Evolutionary conservation across 2,888 invertebrate genomes (phyloP).

Genomic region (Parnassius smintheus): DNA sequence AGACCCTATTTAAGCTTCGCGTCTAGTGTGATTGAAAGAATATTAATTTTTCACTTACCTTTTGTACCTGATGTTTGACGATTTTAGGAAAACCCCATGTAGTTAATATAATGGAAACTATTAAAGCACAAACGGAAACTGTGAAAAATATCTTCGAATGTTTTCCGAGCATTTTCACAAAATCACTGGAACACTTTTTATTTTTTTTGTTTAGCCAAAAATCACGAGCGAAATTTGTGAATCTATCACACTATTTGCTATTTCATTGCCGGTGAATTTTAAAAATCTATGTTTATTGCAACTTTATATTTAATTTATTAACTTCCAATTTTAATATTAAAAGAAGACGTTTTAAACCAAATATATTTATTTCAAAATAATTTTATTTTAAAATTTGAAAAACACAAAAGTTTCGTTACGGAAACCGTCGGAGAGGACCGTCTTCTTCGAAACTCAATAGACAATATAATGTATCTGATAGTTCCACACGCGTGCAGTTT

Average conservation of each 20-base stretch:
- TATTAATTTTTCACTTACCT: constrained; percentile 52
- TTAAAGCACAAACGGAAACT: constrained; percentile 55
- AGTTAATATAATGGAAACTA: constrained; percentile 64
- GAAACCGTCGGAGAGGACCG: constrained; percentile 35
- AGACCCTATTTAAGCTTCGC: too few relatives aligned
- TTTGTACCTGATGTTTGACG: constrained; percentile 64
- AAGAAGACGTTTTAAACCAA: not conserved
- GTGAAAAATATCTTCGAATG: constrained; percentile 55
- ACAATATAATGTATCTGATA: constrained; percentile 35
- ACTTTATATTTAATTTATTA: not conserved
- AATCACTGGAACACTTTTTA: constrained; percentile 8
- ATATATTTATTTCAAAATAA: not conserved
- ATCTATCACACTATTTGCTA: not conserved
- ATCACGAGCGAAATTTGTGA: not conserved
- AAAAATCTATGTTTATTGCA: not conserved
- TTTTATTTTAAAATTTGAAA: constrained; percentile 9
- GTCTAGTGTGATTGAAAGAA: too few relatives aligned
- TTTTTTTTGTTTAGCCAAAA: not conserved
- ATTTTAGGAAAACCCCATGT: constrained; percentile 76
- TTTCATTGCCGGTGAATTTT: not conserved
- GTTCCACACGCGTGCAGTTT: constrained; percentile 37
- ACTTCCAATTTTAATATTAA: not conserved
- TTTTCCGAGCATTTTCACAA: constrained; percentile 58
- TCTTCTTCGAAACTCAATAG: constrained; percentile 35
- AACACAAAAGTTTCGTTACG: constrained; percentile 8